Evolutionary conservation across 1,140 invertebrate species (phyloP).

Genomic region (Ceratosolen solmsi): DNA sequence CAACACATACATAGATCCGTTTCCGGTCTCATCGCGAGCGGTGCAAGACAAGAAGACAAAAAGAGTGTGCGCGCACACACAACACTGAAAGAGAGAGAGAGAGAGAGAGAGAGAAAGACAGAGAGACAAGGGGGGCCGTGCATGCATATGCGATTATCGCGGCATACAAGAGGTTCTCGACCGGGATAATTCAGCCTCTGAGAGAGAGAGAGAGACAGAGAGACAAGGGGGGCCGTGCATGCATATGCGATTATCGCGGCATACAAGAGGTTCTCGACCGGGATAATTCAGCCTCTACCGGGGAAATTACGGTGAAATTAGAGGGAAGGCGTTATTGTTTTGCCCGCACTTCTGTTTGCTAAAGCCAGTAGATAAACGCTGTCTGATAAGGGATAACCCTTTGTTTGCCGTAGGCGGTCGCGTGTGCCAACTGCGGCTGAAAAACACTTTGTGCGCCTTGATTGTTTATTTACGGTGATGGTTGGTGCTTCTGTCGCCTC

Average conservation of each 20-base stretch:
- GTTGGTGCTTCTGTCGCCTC: not conserved
- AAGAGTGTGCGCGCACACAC: no score
- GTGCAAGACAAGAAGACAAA: not conserved
- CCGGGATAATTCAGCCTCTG: slow-evolving; percentile 20
- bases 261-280: not conserved
- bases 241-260: slow-evolving; percentile 39
- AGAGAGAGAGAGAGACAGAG: not conserved
- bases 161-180: not conserved
- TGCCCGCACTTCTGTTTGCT: slow-evolving; percentile 36
- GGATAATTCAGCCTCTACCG: slow-evolving; percentile 28
- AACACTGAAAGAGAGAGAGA: no score
- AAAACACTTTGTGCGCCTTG: not conserved
- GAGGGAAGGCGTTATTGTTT: slow-evolving; percentile 42
- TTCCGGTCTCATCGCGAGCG: slow-evolving; percentile 23
- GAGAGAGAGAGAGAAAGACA: not conserved
- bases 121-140: not conserved
- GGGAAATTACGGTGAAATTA: slow-evolving; percentile 48
- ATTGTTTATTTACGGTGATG: slow-evolving; percentile 38
- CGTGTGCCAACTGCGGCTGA: slow-evolving; percentile 1
- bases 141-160: slow-evolving; percentile 44
- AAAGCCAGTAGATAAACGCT: slow-evolving; percentile 36
- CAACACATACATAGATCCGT: not conserved
- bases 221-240: slow-evolving; percentile 5
- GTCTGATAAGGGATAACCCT: slow-evolving; percentile 46
- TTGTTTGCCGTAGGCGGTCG: slow-evolving; percentile 48